Percentiles rank a stretch among this genome's conserved stretches.
These are phyloP conservation scores for Porites australiensis DNA, from an alignment of 64 coral and sea anemone species.

Conservation along the genomic window DNA sequence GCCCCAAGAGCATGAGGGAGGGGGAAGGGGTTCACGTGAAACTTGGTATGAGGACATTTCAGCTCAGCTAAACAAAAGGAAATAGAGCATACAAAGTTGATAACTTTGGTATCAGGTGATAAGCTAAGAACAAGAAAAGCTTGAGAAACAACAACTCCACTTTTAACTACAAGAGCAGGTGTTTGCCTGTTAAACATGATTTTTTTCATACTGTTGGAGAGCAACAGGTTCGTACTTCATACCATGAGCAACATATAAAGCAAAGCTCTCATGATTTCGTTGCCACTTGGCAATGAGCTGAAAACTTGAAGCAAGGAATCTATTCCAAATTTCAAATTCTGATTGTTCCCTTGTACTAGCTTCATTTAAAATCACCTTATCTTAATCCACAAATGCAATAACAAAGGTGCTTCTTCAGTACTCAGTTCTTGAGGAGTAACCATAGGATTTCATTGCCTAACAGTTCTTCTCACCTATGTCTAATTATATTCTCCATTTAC, in stretches of 20 bases:
- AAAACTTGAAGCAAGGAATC: conserved; percentile 38
- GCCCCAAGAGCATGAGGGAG: too few species aligned
- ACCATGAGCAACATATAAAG: neutral
- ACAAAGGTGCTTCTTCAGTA: conserved; percentile 20
- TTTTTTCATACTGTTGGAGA: neutral
- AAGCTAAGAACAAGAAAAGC: too few species aligned
- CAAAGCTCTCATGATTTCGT: conserved; percentile 16
- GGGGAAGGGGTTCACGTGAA: too few species aligned
- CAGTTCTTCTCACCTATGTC: too few species aligned
- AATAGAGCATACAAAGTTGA: too few species aligned
- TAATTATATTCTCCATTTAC: too few species aligned
- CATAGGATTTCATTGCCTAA: neutral
- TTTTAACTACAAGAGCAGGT: too few species aligned
- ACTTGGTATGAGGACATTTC: too few species aligned
- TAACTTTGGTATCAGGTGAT: too few species aligned
- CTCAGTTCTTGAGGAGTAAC: neutral
- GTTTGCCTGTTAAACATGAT: too few species aligned
- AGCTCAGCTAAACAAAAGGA: too few species aligned
- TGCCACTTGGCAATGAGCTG: conserved; percentile 10
- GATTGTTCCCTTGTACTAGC: conserved; percentile 14
- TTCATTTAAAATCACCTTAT: conserved; percentile 45
- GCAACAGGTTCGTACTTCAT: conserved; percentile 13
- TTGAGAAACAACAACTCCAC: too few species aligned
- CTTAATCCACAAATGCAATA: conserved; percentile 34
- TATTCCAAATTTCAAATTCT: conserved; percentile 40